Percentiles rank a stretch among this genome's conserved stretches.
phyloP scores from a whole-genome alignment of 1,140 invertebrate species.

The Tetragonula clypearis region DNA sequence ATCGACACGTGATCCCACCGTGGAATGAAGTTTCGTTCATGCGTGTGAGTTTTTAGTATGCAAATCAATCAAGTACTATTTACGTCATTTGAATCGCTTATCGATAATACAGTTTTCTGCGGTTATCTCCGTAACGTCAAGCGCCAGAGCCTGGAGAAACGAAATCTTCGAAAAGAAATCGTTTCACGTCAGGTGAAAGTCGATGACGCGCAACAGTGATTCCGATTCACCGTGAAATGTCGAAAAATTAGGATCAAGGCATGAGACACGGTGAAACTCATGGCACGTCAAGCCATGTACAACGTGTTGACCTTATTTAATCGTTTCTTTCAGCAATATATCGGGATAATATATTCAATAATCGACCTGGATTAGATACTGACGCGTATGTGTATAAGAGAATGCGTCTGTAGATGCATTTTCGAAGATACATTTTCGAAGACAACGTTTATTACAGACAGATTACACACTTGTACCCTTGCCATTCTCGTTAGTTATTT shows the following conservation, averaged over 20 bases:
- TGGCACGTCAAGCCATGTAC: background rate
- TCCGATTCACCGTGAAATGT: conserved; percentile 33
- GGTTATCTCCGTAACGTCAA: background rate
- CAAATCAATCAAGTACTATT: background rate
- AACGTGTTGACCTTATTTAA: conserved; percentile 10
- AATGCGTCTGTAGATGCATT: background rate
- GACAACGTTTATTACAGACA: background rate
- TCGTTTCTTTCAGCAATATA: background rate
- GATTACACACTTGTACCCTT: background rate
- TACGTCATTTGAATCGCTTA: background rate
- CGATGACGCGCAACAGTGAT: conserved; percentile 21
- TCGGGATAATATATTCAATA: background rate
- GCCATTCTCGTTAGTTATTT: background rate
- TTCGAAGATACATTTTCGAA: background rate
- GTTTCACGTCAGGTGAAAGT: conserved; percentile 58
- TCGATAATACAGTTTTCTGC: conserved; percentile 2
- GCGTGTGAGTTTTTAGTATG: background rate
- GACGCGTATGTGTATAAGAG: background rate
- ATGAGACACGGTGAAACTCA: background rate
- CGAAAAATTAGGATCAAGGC: conserved; percentile 29
- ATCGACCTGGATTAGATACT: background rate
- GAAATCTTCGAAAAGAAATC: conserved; percentile 21
- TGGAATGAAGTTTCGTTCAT: background rate
- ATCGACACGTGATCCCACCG: background rate
- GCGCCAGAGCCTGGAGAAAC: background rate